A percentile compares a stretch with the other conserved stretches of the same genome.
Conservation (phyloP, 64 coral and sea anemone species). For the Stichodactyla mertensii region DNA sequence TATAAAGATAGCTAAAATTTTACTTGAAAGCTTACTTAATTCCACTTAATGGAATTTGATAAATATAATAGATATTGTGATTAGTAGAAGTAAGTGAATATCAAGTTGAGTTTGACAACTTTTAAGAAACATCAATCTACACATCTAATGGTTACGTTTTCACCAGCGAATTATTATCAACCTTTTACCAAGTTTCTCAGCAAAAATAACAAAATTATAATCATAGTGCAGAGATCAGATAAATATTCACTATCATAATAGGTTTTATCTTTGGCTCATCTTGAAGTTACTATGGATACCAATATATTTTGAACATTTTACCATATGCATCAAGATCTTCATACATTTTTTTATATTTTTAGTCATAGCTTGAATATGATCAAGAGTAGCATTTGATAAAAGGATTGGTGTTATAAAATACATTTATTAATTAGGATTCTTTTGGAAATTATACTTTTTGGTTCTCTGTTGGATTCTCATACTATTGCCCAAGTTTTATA, state of each 20-base stretch:
- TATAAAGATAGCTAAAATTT: background rate
- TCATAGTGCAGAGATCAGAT: background rate
- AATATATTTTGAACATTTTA: constrained; percentile 29
- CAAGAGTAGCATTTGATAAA: background rate
- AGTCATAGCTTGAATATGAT: background rate
- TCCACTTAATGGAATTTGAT: background rate
- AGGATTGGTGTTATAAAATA: background rate
- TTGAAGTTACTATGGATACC: constrained; percentile 1
- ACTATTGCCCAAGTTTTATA: background rate
- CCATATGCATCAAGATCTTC: constrained; percentile 10
- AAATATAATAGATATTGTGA: background rate
- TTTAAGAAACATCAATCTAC: background rate
- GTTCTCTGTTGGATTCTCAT: background rate
- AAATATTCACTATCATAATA: background rate
- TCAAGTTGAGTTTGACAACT: background rate
- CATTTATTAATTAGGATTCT: background rate
- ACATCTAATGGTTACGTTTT: background rate
- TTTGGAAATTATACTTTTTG: background rate
- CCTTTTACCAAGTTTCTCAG: background rate
- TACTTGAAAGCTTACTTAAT: constrained; percentile 3
- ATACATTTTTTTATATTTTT: background rate
- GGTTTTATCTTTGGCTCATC: background rate
- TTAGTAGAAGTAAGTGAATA: background rate
- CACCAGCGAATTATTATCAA: background rate
- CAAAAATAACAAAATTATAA: background rate